These are phyloP conservation scores for Heteromurus nitidus DNA, from an alignment of 2,888 invertebrate species.

Conservation along the genomic window DNA sequence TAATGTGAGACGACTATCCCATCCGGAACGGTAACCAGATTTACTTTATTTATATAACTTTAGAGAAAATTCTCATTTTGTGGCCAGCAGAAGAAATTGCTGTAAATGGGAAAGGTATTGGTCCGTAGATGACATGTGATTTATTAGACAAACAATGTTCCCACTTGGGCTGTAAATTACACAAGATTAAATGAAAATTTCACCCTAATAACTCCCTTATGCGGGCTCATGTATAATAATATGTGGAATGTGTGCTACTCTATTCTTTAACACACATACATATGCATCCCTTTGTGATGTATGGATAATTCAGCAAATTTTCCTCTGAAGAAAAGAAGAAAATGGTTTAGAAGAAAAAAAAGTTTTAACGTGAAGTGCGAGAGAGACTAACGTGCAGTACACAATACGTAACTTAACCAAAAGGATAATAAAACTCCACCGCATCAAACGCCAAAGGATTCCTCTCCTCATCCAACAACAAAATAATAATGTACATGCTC, in stretches of 20 bases:
- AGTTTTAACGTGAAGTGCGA: neutral
- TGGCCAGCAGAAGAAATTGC: conserved; percentile 4
- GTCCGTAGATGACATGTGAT: conserved; percentile 58
- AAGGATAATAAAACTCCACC: neutral
- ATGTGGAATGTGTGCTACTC: too few relatives aligned
- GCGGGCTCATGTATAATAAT: conserved; percentile 33
- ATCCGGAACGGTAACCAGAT: neutral
- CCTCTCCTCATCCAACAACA: too few relatives aligned
- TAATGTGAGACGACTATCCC: too few relatives aligned
- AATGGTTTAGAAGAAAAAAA: too few relatives aligned
- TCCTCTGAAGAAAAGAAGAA: too few relatives aligned
- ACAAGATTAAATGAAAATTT: conserved; percentile 64
- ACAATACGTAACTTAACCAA: too few relatives aligned
- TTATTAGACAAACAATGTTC: conserved; percentile 64
- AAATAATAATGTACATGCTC: neutral
- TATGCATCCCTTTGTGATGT: neutral
- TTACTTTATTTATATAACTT: too few relatives aligned
- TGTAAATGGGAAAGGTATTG: conserved; percentile 52
- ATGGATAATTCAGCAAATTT: too few relatives aligned
- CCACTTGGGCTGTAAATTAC: conserved; percentile 64
- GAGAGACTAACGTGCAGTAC: neutral
- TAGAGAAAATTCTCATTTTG: conserved; percentile 3
- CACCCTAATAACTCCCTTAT: conserved; percentile 59
- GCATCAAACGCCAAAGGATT: neutral
- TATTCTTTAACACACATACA: neutral